These are phyloP conservation scores for Ptychochromis oligacanthus DNA, from an alignment of 2,113 vertebrate species.

Conservation along the genomic window DNA sequence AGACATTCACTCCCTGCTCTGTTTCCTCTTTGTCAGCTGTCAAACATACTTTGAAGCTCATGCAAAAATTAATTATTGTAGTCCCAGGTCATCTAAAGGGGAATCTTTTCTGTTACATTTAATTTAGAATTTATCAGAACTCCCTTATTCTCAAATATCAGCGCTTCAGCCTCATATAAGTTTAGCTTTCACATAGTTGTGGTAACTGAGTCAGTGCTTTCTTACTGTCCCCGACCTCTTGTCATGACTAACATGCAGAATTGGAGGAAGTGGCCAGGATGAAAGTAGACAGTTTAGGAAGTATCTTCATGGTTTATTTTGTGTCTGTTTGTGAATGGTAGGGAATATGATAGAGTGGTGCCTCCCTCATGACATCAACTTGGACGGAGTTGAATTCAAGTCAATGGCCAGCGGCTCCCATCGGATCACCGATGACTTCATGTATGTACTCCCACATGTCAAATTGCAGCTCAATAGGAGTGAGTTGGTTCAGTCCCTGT, in stretches of 20 bases:
- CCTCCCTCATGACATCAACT: slow-evolving; percentile 92
- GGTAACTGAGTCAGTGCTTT: slow-evolving; percentile 51
- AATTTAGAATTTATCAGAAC: not conserved
- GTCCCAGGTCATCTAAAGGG: not conserved
- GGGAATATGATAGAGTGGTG: slow-evolving; percentile 99
- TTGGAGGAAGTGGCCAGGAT: slow-evolving; percentile 45
- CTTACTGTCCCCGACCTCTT: slow-evolving; percentile 28
- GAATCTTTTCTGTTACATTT: not conserved
- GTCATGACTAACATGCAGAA: not conserved
- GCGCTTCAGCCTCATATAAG: not conserved
- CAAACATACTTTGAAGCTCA: not conserved
- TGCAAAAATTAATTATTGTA: not conserved
- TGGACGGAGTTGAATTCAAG: slow-evolving; percentile 98
- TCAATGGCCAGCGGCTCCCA: slow-evolving; percentile 99
- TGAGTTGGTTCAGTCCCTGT: not conserved
- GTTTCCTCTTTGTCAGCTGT: not conserved
- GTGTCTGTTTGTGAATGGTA: slow-evolving; percentile 65
- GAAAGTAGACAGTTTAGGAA: slow-evolving; percentile 45
- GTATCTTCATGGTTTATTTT: not conserved
- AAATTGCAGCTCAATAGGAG: rapidly evolving
- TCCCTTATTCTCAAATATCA: not conserved
- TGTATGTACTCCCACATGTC: slow-evolving; percentile 80
- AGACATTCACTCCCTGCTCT: no score
- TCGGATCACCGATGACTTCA: slow-evolving; percentile 94
- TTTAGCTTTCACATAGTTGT: not conserved